Conservation (phyloP, 2,113 vertebrate genomes). For the Petromus typicus region DNA sequence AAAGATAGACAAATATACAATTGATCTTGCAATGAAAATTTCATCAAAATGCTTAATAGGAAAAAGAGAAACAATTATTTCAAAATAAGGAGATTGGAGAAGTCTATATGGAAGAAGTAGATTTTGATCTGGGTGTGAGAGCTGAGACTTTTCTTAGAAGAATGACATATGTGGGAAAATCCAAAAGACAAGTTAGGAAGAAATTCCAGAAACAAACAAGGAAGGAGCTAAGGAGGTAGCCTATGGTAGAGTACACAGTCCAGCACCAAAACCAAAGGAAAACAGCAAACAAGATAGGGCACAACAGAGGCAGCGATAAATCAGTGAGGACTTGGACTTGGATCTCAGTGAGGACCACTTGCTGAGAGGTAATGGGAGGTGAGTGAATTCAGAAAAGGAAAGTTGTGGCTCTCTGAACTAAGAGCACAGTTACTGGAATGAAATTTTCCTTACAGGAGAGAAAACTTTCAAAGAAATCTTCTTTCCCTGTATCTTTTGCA, state of each 20-base stretch:
- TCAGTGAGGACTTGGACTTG: not conserved
- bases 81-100: not conserved
- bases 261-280: not conserved
- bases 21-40: not conserved
- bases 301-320: not conserved
- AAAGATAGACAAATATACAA: not conserved
- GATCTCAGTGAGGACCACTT: not conserved
- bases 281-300: not conserved
- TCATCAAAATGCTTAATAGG: not conserved
- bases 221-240: fast-evolving
- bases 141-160: not conserved
- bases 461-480: not conserved
- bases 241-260: not conserved
- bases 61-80: not conserved
- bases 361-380: not conserved
- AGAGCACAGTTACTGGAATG: not conserved
- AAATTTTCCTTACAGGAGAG: too few species aligned
- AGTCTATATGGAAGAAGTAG: not conserved
- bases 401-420: not conserved
- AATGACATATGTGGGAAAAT: not conserved
- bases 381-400: not conserved
- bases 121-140: not conserved
- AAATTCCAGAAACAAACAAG: not conserved
- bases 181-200: not conserved
- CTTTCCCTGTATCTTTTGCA: not conserved